Evolutionary conservation across 2,113 vertebrate species (phyloP).

Genomic region (Nothobranchius kuhntae): DNA sequence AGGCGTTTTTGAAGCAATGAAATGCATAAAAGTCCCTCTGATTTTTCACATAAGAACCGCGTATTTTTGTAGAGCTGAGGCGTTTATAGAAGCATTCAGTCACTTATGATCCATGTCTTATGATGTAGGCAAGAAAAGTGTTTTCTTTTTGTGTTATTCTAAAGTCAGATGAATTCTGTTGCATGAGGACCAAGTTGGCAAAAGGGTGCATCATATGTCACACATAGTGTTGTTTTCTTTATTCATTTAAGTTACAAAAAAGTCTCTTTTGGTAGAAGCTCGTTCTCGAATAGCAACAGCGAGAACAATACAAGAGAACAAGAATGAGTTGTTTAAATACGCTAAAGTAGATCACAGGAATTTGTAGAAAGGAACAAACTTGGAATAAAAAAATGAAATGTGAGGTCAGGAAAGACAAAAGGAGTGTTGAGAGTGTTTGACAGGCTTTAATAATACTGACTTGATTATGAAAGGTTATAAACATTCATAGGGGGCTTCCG

Average conservation of each 20-base stretch:
- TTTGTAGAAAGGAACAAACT: constrained; percentile 70
- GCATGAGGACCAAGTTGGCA: constrained; percentile 57
- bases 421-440: constrained; percentile 34
- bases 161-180: constrained; percentile 73
- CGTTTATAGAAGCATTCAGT: constrained; percentile 67
- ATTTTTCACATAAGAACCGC: constrained; percentile 47
- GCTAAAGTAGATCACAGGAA: constrained; percentile 77
- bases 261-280: constrained; percentile 82
- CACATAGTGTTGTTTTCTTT: constrained; percentile 52
- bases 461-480: constrained; percentile 72
- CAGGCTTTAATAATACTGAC: constrained; percentile 68
- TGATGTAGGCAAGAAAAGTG: constrained; percentile 59
- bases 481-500: constrained; percentile 69
- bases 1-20: constrained; percentile 71
- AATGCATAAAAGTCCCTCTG: constrained; percentile 57
- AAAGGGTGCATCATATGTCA: constrained; percentile 63
- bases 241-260: constrained; percentile 52
- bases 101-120: constrained; percentile 71
- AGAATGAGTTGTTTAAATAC: constrained; percentile 78
- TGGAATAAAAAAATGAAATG: constrained; percentile 27
- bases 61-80: constrained; percentile 23
- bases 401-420: neutral
- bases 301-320: constrained; percentile 74
- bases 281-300: constrained; percentile 70
- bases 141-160: constrained; percentile 59